Base-by-base conservation (phyloP, 92 coral and sea anemone genomes). In the Isaurus tuberculatus region DNA sequence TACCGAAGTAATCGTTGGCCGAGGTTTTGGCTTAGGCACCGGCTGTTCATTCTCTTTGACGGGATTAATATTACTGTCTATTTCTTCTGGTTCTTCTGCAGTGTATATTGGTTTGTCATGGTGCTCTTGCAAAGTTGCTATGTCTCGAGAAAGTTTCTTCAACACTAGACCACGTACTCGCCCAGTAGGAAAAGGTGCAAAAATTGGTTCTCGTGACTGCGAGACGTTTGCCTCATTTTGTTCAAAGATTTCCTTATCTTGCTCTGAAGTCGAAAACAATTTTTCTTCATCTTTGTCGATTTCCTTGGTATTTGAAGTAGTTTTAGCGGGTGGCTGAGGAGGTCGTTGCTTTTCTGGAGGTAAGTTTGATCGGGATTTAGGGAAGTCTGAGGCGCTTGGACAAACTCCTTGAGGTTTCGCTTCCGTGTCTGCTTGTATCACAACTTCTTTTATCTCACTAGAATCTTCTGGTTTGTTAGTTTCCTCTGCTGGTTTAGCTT, bases 1-100 rank as follows among this genome's bases (percentile, higher is more conserved):
- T 16, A 80, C 88, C 5, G 81, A 57, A n/a, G 80, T 72, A 79
- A 87, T 90, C 5, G 88, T 85, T 71, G 91, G 90, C 30, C 81
- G 73, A 17, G 65, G 83, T 65, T 80, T 84, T 26, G 91, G 86
- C 75, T 87, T 87, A 23, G 77, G 65, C 3, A 33, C 44, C 26
- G 78, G 43, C 20, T 66, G 64, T 9, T 33, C 69, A 14, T 49
- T 72, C 48, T 72, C 84, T 31, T 34, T 57, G 28, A 64, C 36
- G 22, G 83, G 30, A 22, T 2, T 13, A 16, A 75, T 48, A 19
- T 9, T 8, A 7, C 69, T 44, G 33, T 87, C 79, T 15, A 67
- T 72, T 10, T 32, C 88, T 44, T 42, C 46, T 23, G 63, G 55
- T 34, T 27, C 17, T 66, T 80, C 82, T 23, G 51, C 13, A 2